phyloP scores from a whole-genome alignment of 1,140 invertebrate species.

The Ridgeia piscesae region DNA sequence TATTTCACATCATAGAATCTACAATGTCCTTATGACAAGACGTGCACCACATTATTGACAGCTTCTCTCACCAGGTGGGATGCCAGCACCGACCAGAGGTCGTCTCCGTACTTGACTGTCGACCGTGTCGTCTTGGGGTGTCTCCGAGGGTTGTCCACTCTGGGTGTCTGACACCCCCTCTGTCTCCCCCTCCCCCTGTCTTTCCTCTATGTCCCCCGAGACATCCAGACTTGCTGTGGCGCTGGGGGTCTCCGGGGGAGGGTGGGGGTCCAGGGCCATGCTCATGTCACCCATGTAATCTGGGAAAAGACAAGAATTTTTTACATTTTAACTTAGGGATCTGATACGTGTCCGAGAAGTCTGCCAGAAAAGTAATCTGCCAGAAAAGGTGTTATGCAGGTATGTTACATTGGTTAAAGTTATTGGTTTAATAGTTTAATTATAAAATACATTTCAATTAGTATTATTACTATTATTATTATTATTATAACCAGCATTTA shows the following conservation, averaged over 20 bases:
- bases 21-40: background rate
- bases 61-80: slow-evolving; percentile 33
- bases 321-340: too few species aligned
- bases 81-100: slow-evolving; percentile 28
- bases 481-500: too few species aligned
- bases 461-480: too few species aligned
- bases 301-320: slow-evolving; percentile 21
- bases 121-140: slow-evolving; percentile 41
- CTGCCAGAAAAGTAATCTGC: too few species aligned
- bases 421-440: background rate
- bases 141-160: slow-evolving; percentile 31
- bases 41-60: slow-evolving; percentile 12
- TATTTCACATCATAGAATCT: too few species aligned
- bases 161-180: slow-evolving; percentile 9
- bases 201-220: background rate
- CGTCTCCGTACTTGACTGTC: slow-evolving; percentile 18
- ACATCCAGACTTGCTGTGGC: slow-evolving; percentile 33
- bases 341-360: too few species aligned
- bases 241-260: slow-evolving; percentile 33
- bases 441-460: background rate
- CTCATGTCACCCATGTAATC: slow-evolving; percentile 44
- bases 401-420: background rate
- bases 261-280: slow-evolving; percentile 35
- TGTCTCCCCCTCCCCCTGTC: background rate
- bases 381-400: too few species aligned